A percentile compares a stretch with the other conserved stretches of the same genome.
Evolutionary conservation across 2,888 invertebrate genomes (phyloP).

Genomic region (Crioceris asparagi): DNA sequence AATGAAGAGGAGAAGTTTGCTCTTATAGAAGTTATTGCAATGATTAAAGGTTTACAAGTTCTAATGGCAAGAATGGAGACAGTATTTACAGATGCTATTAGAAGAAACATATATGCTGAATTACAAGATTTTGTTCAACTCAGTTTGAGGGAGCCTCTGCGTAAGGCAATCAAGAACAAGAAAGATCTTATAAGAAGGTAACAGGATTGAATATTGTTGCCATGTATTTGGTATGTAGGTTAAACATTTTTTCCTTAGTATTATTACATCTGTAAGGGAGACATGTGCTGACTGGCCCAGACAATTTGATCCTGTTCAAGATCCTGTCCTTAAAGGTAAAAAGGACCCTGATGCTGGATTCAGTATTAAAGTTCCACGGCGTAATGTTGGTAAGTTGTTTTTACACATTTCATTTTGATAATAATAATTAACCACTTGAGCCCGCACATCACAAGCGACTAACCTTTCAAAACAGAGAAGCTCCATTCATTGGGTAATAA

Average conservation of each 20-base stretch:
- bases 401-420: too few relatives aligned
- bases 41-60: constrained; percentile 97
- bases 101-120: constrained; percentile 89
- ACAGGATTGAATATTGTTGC: background rate
- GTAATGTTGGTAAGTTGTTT: constrained; percentile 71
- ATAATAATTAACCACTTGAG: too few relatives aligned
- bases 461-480: too few relatives aligned
- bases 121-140: constrained; percentile 95
- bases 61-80: constrained; percentile 96
- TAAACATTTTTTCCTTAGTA: constrained; percentile 46
- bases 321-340: constrained; percentile 86
- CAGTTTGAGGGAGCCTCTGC: constrained; percentile 75
- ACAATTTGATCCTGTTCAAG: constrained; percentile 82
- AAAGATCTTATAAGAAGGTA: constrained; percentile 84
- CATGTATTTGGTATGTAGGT: background rate
- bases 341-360: constrained; percentile 89
- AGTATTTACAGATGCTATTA: constrained; percentile 83
- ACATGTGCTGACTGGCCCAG: constrained; percentile 95
- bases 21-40: constrained; percentile 94
- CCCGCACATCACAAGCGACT: too few relatives aligned
- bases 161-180: constrained; percentile 96
- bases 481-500: too few relatives aligned
- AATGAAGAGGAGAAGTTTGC: constrained; percentile 96
- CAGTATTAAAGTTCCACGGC: constrained; percentile 80
- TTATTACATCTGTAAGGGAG: constrained; percentile 93